Evolutionary conservation across 64 coral and sea anemone species (phyloP).

Genomic region (Anthopleura sola): DNA sequence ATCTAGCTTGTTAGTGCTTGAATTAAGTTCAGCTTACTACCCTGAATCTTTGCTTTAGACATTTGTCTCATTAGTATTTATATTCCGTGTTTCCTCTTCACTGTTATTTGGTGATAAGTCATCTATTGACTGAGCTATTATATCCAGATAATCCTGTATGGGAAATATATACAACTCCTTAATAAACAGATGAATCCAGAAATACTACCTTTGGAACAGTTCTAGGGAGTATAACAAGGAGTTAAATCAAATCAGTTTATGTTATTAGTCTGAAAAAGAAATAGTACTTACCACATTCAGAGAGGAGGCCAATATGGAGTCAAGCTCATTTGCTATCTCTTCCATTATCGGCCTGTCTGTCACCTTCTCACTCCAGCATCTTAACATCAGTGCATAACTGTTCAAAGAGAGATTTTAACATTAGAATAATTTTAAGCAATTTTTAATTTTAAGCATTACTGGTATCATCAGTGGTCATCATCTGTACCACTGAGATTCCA

Average conservation of each 20-base stretch:
- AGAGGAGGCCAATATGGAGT: constrained; percentile 16
- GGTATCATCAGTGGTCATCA: no score
- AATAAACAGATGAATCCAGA: no score
- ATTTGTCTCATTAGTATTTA: constrained; percentile 9
- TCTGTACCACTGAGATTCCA: no score
- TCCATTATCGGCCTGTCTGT: constrained; percentile 39
- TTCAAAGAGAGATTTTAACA: not conserved
- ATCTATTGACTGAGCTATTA: constrained; percentile 11
- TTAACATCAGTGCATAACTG: constrained; percentile 68
- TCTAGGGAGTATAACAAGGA: no score
- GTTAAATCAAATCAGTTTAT: not conserved
- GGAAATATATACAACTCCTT: not conserved
- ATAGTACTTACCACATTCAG: constrained; percentile 15
- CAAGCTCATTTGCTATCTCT: constrained; percentile 21
- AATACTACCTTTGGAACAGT: no score
- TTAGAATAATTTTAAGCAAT: not conserved
- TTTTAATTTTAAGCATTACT: no score
- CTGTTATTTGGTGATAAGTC: not conserved
- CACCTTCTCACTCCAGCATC: constrained; percentile 65
- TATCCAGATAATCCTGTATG: not conserved
- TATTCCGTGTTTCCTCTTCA: not conserved
- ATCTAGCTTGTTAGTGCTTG: no score
- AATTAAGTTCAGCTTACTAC: no score
- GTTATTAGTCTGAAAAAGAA: no score
- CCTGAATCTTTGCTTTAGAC: not conserved